Conservation (phyloP, 2,797 vertebrate genomes). For the Dicrostonyx torquatus region DNA sequence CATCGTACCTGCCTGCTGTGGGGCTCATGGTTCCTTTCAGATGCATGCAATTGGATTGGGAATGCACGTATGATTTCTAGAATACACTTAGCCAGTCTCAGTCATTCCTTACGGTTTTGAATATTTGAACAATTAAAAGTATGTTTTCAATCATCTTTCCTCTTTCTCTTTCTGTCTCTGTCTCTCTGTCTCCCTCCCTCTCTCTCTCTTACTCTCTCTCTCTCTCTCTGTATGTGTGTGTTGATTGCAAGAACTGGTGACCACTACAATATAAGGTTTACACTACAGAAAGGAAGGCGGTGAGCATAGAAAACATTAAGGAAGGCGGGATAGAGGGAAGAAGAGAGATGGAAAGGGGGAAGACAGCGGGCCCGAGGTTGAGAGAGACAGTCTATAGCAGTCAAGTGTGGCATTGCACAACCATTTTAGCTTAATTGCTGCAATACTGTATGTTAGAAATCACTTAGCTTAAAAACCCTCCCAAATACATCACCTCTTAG, state of each 20-base stretch:
- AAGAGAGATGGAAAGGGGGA: rapidly evolving
- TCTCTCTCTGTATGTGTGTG: background rate
- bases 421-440: constrained; percentile 65
- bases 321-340: rapidly evolving
- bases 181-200: background rate
- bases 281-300: background rate
- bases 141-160: background rate
- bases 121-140: background rate
- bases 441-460: constrained; percentile 44
- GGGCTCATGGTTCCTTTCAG: background rate
- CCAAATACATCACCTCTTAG: constrained; percentile 80
- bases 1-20: background rate
- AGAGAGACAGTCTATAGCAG: background rate
- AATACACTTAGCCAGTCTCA: background rate
- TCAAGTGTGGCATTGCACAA: constrained; percentile 47
- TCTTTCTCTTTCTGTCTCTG: too few species aligned
- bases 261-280: background rate
- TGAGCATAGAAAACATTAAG: too few species aligned
- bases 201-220: background rate
- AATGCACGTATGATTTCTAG: background rate
- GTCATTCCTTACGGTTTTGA: constrained; percentile 4
- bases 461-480: constrained; percentile 72
- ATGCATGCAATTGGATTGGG: background rate
- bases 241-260: background rate
- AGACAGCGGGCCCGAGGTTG: too few species aligned